Base-by-base conservation (phyloP, 2,797 vertebrate species). In the Enteromius mattozi region DNA sequence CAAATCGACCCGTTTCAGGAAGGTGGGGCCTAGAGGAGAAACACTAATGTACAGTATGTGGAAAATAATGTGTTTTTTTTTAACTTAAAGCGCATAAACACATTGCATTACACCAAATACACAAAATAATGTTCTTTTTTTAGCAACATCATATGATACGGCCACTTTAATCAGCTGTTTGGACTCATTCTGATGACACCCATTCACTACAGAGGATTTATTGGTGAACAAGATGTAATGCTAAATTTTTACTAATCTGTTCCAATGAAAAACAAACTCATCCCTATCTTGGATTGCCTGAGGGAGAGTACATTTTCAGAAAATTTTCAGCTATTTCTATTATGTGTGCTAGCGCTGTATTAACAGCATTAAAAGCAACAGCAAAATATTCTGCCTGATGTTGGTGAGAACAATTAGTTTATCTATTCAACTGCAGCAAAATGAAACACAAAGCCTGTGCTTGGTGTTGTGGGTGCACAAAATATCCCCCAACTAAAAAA, bases 391-490 rank as follows among this genome's bases (percentile, higher is more conserved):
- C n/a, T 74, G 68, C 7, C 40, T 74, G n/a, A 49, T 70, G 16
- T 47, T 72, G 71, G 24, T 8, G 3, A 27, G 37, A 71, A 65
- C 42, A 61, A 40, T 83, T 75, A 65, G 30, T 33, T 78, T 40
- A 69, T 33, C 19, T 81, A 35, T 27, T 71, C 24, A 74, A n/a
- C 54, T 71, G 42, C 21, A 59, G 30, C 27, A 40, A 45, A 70
- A 63, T 72, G 6, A 77, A 78, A 76, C 40, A 54, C 45, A 61
- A 80, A 56, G 65, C 59, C 54, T 87, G 61, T 4, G 69, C 75
- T 90, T 82, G 71, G 83, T 65, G 21, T 87, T 83, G 76, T 68
- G 13, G 33, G 90, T 69, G 24, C 27, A 30, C 65, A 79, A 63
- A 30, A 49, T 42, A 47, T 65, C 71, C 72, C 86, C 21, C 6